These are phyloP conservation scores for Catocala sponsa DNA, from an alignment of 2,888 invertebrate species.

Conservation along the genomic window DNA sequence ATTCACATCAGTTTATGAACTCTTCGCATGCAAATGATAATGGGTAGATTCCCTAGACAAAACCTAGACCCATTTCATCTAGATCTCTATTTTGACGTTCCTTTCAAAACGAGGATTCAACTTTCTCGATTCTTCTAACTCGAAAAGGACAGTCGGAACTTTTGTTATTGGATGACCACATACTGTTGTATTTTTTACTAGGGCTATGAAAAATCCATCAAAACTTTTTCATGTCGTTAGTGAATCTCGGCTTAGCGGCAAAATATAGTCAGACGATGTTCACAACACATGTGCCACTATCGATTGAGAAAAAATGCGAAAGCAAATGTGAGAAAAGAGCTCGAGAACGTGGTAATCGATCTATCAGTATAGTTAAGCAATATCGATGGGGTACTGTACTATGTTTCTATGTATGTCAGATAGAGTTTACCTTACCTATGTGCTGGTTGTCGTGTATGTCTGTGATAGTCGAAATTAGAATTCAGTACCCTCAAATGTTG, in stretches of 20 bases:
- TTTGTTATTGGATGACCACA: constrained; percentile 70
- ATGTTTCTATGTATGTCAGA: too few relatives aligned
- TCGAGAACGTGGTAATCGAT: neutral
- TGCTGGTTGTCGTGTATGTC: too few relatives aligned
- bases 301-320: constrained; percentile 37
- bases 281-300: constrained; percentile 54
- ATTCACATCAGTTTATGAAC: too few relatives aligned
- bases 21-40: too few relatives aligned
- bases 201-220: constrained; percentile 79
- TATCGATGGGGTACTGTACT: too few relatives aligned
- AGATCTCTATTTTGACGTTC: neutral
- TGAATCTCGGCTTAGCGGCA: constrained; percentile 61
- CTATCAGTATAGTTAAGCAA: too few relatives aligned
- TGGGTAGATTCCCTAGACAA: too few relatives aligned
- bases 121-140: constrained; percentile 48
- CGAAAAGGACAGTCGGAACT: constrained; percentile 58
- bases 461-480: too few relatives aligned
- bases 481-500: too few relatives aligned
- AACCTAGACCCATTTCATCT: too few relatives aligned
- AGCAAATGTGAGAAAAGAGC: constrained; percentile 24
- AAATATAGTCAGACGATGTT: constrained; percentile 58
- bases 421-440: too few relatives aligned
- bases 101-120: constrained; percentile 23
- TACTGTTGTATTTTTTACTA: constrained; percentile 69
- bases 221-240: constrained; percentile 82